A percentile compares a stretch with the other conserved stretches of the same genome.
phyloP scores from a whole-genome alignment of 2,888 invertebrate genomes.

The Nemurella pictetii region DNA sequence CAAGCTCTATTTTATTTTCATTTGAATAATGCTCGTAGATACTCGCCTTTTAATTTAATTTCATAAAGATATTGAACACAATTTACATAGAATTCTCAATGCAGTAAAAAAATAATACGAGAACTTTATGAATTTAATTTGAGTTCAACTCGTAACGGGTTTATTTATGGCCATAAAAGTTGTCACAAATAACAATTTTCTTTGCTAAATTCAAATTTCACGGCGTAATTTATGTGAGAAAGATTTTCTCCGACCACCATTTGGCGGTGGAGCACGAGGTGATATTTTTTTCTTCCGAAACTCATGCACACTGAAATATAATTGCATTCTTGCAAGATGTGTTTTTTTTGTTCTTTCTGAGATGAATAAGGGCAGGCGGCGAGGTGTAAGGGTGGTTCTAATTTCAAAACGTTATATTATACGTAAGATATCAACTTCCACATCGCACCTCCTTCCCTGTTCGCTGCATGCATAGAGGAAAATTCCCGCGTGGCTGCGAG shows the following conservation, averaged over 20 bases:
- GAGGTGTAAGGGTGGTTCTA: conserved; percentile 9
- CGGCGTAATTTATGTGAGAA: conserved; percentile 6
- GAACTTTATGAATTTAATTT: conserved; percentile 27
- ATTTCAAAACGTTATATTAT: conserved; percentile 26
- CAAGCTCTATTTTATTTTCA: not conserved
- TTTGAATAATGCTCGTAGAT: not conserved
- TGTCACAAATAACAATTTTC: conserved; percentile 31
- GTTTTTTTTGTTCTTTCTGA: not conserved
- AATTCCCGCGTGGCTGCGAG: not conserved
- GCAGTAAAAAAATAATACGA: conserved; percentile 15
- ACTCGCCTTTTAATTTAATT: not conserved
- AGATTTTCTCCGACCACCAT: not conserved
- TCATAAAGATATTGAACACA: conserved; percentile 10
- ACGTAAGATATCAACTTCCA: not conserved
- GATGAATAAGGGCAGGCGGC: not conserved
- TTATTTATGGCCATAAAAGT: conserved; percentile 19
- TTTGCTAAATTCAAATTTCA: conserved; percentile 29
- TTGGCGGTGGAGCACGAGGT: not conserved
- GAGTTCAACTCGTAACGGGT: conserved; percentile 7
- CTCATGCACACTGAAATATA: not conserved
- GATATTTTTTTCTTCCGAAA: not conserved
- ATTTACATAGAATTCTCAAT: conserved; percentile 17
- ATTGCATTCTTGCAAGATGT: conserved; percentile 18
- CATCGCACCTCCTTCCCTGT: not conserved
- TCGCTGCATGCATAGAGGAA: not conserved